Conservation (phyloP, 2,888 invertebrate species). For the Thereva unica region DNA sequence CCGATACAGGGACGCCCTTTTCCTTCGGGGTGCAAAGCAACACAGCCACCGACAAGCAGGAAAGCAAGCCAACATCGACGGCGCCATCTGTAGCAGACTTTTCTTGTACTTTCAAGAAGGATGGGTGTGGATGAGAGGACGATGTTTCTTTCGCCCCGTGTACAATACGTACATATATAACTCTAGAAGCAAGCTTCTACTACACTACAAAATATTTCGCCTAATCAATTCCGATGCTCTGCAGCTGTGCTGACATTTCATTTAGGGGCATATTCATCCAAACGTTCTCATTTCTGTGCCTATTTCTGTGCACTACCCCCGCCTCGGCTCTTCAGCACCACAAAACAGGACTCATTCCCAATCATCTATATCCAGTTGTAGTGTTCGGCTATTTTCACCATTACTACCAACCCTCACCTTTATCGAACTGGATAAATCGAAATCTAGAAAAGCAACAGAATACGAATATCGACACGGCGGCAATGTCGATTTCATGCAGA, state of each 20-base stretch:
- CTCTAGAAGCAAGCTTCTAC: slow-evolving; percentile 1
- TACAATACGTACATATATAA: neutral
- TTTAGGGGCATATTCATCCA: slow-evolving; percentile 27
- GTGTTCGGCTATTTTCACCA: slow-evolving; percentile 26
- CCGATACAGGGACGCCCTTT: slow-evolving; percentile 3
- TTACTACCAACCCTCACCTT: slow-evolving; percentile 17
- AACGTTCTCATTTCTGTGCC: slow-evolving; percentile 11
- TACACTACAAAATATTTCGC: slow-evolving; percentile 28
- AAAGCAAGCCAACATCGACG: slow-evolving; percentile 2
- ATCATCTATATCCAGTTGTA: slow-evolving; percentile 26
- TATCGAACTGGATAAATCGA: neutral
- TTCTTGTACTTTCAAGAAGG: too few species aligned
- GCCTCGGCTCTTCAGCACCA: too few species aligned
- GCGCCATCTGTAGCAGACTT: neutral
- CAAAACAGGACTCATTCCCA: neutral
- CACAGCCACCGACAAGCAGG: slow-evolving; percentile 21
- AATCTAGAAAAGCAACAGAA: slow-evolving; percentile 4
- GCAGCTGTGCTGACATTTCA: slow-evolving; percentile 38
- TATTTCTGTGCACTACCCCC: slow-evolving; percentile 2
- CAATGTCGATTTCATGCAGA: neutral
- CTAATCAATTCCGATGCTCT: slow-evolving; percentile 35
- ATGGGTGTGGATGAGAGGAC: too few species aligned
- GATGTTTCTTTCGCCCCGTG: slow-evolving; percentile 5
- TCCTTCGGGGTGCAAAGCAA: slow-evolving; percentile 3
- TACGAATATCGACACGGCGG: neutral